phyloP scores from a whole-genome alignment of 2,888 invertebrate species.

The Spisula solida region DNA sequence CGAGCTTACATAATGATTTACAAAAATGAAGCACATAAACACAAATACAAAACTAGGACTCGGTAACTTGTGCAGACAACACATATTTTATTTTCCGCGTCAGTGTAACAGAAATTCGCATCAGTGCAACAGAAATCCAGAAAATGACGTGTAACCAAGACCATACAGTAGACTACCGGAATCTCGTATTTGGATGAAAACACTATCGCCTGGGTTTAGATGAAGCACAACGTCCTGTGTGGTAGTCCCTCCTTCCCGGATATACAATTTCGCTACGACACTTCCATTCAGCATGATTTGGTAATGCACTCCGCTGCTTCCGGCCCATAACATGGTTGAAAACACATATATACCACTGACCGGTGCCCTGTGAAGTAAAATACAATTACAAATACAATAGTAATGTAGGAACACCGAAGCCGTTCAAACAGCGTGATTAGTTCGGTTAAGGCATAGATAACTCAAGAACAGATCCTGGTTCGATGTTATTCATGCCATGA shows the following conservation, averaged over 20 bases:
- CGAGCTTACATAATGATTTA: too few relatives aligned
- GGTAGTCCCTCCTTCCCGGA: not conserved
- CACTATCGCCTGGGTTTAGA: conserved; percentile 46
- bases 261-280: conserved; percentile 2
- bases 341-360: conserved; percentile 25
- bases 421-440: not conserved
- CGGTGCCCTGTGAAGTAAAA: conserved; percentile 21
- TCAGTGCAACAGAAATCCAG: conserved; percentile 47
- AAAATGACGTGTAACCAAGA: conserved; percentile 29
- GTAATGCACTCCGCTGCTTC: not conserved
- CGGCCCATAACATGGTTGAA: not conserved
- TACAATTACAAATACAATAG: not conserved
- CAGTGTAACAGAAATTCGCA: too few relatives aligned
- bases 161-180: conserved; percentile 27
- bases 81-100: too few relatives aligned
- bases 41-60: too few relatives aligned
- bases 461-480: too few relatives aligned
- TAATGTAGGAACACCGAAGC: not conserved
- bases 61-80: too few relatives aligned
- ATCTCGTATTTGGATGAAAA: conserved; percentile 27
- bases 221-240: conserved; percentile 26
- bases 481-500: too few relatives aligned
- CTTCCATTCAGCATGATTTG: conserved; percentile 16
- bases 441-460: not conserved
- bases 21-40: too few relatives aligned